These are phyloP conservation scores for Diplogasteroides magnus DNA, from an alignment of 1,140 invertebrate species.

Conservation along the genomic window DNA sequence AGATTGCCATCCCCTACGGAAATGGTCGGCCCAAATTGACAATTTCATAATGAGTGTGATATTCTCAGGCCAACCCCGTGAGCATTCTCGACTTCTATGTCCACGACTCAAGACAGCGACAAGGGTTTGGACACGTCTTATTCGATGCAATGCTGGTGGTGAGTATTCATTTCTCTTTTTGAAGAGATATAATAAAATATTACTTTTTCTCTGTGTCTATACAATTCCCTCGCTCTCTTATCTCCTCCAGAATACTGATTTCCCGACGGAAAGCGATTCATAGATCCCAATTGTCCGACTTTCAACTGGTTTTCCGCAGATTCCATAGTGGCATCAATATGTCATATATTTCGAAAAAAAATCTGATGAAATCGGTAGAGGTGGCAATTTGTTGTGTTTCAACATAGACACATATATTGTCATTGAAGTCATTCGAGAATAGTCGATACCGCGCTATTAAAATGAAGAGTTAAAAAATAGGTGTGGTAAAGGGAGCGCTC, in stretches of 20 bases:
- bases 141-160: conserved; percentile 29
- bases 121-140: conserved; percentile 28
- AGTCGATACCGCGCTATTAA: too few species aligned
- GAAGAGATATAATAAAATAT: background rate
- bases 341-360: too few species aligned
- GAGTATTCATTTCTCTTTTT: conserved; percentile 9
- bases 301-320: conserved; percentile 6
- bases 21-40: too few species aligned
- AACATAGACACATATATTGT: too few species aligned
- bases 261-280: background rate
- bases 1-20: too few species aligned
- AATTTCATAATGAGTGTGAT: too few species aligned
- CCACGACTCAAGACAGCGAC: conserved; percentile 24
- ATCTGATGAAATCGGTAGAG: too few species aligned
- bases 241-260: background rate
- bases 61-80: conserved; percentile 22
- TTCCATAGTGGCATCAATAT: conserved; percentile 1
- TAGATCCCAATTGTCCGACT: background rate
- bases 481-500: too few species aligned
- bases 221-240: background rate
- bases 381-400: too few species aligned
- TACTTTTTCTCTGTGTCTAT: background rate
- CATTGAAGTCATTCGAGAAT: too few species aligned
- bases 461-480: too few species aligned
- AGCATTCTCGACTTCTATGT: conserved; percentile 32